Base-by-base conservation (phyloP, 2,888 invertebrate genomes). In the Hofmannophila pseudospretella region DNA sequence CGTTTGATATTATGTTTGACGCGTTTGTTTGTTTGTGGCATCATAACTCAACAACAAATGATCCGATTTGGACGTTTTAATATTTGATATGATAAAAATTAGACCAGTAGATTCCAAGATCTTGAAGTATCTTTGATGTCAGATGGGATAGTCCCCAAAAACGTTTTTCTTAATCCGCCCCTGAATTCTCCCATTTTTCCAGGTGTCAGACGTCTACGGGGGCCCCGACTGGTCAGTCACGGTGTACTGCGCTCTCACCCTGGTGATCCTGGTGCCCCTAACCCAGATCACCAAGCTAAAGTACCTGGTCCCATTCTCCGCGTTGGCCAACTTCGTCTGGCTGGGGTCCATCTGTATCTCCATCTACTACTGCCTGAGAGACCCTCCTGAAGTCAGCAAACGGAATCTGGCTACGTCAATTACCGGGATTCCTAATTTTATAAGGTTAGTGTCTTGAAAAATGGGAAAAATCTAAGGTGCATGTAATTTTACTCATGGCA, bases 281-380 rank as follows among this genome's bases (percentile, higher is more conserved):
- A 91, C 91, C 3, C 93, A 93, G 67, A 91, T 96, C 47, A 88
- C 94, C 11, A 91, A 94, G 53, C 88, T 98, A 0, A 95, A 93
- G 64, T 92, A 92, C 60, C 78, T 98, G 45, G 95, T 98, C 5
- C 96, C 96, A 0, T 95, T 97, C 76, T 97, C 98, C 0, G 90
- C 94, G 28, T 66, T 95, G 19, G 98, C 98, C 32, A 98, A 98
- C 70, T 57, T 94, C 10, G 92, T 94, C 20, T 94, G 97, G 86
- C 82, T 94, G 0, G 75, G 88, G 0, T 94, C 96, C 0, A 92
- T 98, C 39, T 89, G 88, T 34, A 93, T 98, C 42, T 95, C 94
- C 1, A 88, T 96, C 23, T 94, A 94, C 69, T 96, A 94, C 73
- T 90, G 96, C 67, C 90, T 96, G 59, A 88, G 88, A 31, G 71